Conservation (phyloP, 2,888 invertebrate species). For the Idaea aversata region DNA sequence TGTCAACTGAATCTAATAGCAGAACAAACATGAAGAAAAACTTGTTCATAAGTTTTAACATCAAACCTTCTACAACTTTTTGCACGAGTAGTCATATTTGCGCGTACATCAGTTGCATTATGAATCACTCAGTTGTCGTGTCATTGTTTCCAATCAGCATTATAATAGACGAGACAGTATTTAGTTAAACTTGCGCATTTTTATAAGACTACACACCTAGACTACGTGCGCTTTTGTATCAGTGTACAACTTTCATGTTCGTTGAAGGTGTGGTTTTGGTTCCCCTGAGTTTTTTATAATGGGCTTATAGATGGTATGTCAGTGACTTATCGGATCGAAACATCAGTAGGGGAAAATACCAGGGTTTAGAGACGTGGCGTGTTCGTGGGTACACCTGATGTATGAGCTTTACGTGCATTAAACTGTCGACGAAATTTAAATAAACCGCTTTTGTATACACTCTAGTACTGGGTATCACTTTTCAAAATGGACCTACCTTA, state of each 20-base stretch:
- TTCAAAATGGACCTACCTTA: neutral
- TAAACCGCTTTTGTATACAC: constrained; percentile 7
- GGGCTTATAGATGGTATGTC: constrained; percentile 36
- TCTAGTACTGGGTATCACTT: neutral
- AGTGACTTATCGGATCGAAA: constrained; percentile 47
- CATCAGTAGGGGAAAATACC: constrained; percentile 50
- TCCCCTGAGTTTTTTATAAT: constrained; percentile 40
- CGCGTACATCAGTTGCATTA: neutral
- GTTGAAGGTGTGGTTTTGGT: constrained; percentile 42
- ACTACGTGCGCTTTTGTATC: neutral
- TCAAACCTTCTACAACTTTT: neutral
- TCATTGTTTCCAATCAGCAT: neutral
- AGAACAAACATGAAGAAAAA: neutral
- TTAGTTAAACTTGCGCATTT: neutral
- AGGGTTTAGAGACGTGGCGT: constrained; percentile 48
- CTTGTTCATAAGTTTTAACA: neutral
- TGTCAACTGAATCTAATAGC: neutral
- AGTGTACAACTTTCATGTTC: constrained; percentile 24
- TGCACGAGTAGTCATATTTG: neutral
- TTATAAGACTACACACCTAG: neutral
- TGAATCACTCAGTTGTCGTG: neutral
- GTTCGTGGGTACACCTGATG: constrained; percentile 45
- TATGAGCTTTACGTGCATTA: constrained; percentile 24
- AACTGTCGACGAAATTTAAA: neutral
- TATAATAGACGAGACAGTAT: constrained; percentile 3